Conservation (phyloP, 2,797 vertebrate species). For the Fundulus diaphanus region DNA sequence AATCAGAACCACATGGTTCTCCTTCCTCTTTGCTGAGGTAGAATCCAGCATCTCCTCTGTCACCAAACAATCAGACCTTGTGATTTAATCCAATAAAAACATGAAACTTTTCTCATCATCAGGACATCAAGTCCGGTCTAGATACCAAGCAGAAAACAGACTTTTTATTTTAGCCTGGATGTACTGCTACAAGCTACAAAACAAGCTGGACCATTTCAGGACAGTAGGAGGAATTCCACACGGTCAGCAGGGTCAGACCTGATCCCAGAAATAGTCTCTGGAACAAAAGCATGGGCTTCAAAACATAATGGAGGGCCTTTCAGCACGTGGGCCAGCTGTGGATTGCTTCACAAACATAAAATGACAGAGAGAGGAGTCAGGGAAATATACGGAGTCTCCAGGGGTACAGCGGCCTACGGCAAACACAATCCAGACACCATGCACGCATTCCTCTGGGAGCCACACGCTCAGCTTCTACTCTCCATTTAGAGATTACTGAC, state of each 20-base stretch:
- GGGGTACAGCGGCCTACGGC: constrained; percentile 72
- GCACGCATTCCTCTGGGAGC: constrained; percentile 69
- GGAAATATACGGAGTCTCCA: constrained; percentile 69
- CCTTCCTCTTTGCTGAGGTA: constrained; percentile 27
- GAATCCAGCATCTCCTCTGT: constrained; percentile 28
- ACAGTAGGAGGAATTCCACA: constrained; percentile 50
- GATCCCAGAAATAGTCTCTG: constrained; percentile 65
- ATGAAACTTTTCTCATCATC: neutral
- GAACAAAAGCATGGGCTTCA: constrained; percentile 72
- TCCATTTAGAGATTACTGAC: constrained; percentile 71
- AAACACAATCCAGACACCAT: constrained; percentile 76
- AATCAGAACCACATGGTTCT: constrained; percentile 80
- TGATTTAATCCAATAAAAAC: constrained; percentile 12
- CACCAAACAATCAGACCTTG: constrained; percentile 29
- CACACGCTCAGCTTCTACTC: constrained; percentile 63
- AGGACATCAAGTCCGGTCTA: constrained; percentile 5
- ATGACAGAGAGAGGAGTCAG: constrained; percentile 71
- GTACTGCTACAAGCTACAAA: constrained; percentile 31
- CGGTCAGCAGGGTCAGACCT: constrained; percentile 59
- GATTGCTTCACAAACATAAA: constrained; percentile 74
- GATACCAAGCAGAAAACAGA: neutral
- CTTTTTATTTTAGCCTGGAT: constrained; percentile 5
- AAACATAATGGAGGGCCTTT: constrained; percentile 72
- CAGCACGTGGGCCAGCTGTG: constrained; percentile 61
- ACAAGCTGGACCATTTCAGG: constrained; percentile 53